Percentiles rank a stretch among this genome's conserved stretches.
Evolutionary conservation across 1,140 invertebrate genomes (phyloP).

Genomic region (Eurosta solidaginis): DNA sequence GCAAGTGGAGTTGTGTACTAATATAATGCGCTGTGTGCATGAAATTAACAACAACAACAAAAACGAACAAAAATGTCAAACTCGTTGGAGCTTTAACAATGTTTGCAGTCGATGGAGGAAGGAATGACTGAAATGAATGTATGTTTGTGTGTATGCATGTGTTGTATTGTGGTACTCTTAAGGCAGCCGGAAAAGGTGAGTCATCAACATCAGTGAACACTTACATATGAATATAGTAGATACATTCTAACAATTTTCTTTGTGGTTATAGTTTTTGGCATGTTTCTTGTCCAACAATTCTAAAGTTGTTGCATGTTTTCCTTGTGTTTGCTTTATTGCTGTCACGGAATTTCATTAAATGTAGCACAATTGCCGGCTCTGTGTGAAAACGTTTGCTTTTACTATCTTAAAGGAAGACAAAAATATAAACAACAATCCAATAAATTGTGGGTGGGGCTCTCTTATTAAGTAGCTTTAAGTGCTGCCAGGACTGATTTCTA

Average conservation of each 20-base stretch:
- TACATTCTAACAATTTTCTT: too few relatives aligned
- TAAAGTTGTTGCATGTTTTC: too few relatives aligned
- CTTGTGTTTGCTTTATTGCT: background rate
- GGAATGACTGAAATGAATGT: too few relatives aligned
- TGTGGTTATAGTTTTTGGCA: too few relatives aligned
- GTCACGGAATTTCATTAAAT: background rate
- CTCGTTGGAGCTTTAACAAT: background rate
- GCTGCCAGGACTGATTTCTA: background rate
- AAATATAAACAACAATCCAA: too few relatives aligned
- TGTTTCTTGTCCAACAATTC: too few relatives aligned
- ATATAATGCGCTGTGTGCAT: background rate
- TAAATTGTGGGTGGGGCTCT: background rate
- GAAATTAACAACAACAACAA: background rate
- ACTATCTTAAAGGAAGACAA: too few relatives aligned
- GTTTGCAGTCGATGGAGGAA: background rate
- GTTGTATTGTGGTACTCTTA: background rate
- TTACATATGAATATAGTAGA: background rate
- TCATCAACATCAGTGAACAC: background rate
- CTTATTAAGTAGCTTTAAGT: background rate
- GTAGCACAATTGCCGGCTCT: background rate
- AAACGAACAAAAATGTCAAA: background rate
- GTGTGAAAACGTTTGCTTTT: background rate
- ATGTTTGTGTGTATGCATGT: background rate
- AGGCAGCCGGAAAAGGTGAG: conserved; percentile 13
- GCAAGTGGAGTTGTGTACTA: background rate